Percentiles rank a stretch among this genome's conserved stretches.
Conservation (phyloP, 2,797 vertebrate species). For the Tinamus major region DNA sequence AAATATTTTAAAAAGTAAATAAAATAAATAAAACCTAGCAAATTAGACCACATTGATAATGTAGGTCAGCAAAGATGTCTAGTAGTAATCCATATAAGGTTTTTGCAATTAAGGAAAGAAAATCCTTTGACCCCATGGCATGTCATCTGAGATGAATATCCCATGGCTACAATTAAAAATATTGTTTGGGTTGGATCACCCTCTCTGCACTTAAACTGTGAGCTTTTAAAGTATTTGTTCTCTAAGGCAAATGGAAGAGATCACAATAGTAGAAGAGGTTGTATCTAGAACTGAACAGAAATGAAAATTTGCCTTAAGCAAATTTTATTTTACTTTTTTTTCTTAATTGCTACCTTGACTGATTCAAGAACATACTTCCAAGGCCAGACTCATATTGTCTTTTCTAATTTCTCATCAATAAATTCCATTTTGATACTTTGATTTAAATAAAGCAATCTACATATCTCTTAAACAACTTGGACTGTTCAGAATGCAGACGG, state of each 20-base stretch:
- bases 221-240: constrained; percentile 11
- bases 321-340: background rate
- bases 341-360: background rate
- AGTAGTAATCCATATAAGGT: background rate
- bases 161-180: constrained; percentile 60
- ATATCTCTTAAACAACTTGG: background rate
- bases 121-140: constrained; percentile 1
- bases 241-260: constrained; percentile 19
- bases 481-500: background rate
- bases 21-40: constrained; percentile 35
- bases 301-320: background rate
- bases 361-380: background rate
- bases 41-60: constrained; percentile 5
- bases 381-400: background rate
- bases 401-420: background rate
- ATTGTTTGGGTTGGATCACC: background rate
- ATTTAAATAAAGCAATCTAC: background rate
- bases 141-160: constrained; percentile 27
- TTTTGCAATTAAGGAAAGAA: constrained; percentile 42
- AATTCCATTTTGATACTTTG: background rate
- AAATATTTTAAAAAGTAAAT: background rate
- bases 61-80: constrained; percentile 5
- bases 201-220: background rate
- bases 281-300: background rate
- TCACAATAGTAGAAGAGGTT: background rate